Conservation (phyloP, 2,888 invertebrate genomes). For the Anticlea derivata region DNA sequence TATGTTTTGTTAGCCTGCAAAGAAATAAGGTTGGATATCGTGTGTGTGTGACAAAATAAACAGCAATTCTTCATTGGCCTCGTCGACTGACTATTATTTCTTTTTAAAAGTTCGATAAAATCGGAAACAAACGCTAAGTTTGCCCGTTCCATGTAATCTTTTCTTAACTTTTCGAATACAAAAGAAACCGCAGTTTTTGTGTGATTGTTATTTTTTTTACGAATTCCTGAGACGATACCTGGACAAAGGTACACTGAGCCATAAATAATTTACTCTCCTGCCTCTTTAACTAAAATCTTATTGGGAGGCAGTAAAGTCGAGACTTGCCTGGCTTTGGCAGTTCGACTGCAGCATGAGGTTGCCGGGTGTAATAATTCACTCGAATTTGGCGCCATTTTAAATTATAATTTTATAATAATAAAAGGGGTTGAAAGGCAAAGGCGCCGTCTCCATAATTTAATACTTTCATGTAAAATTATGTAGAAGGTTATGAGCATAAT, state of each 20-base stretch:
- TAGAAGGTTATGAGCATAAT: no score
- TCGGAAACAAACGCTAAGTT: conserved; percentile 67
- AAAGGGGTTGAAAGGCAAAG: conserved; percentile 34
- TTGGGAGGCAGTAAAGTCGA: conserved; percentile 44
- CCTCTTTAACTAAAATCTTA: conserved; percentile 17
- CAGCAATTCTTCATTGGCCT: conserved; percentile 17
- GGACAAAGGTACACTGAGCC: conserved; percentile 51
- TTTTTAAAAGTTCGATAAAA: conserved; percentile 67
- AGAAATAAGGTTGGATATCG: conserved; percentile 16
- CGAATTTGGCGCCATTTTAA: conserved; percentile 41
- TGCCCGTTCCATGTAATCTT: conserved; percentile 69
- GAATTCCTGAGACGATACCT: conserved; percentile 71
- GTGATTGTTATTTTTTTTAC: conserved; percentile 54
- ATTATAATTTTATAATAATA: conserved; percentile 39
- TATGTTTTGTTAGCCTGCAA: not conserved
- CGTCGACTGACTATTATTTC: conserved; percentile 35
- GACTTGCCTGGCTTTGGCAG: conserved; percentile 38
- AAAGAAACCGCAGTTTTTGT: conserved; percentile 74
- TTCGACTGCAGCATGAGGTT: conserved; percentile 41
- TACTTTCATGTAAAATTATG: conserved; percentile 2
- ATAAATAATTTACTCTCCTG: not conserved
- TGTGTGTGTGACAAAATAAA: not conserved
- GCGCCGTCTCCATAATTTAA: conserved; percentile 15
- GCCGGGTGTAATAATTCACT: conserved; percentile 36
- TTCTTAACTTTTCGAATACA: conserved; percentile 57